Evolutionary conservation across 2,113 vertebrate species (phyloP).

Genomic region (Hippolais icterina): DNA sequence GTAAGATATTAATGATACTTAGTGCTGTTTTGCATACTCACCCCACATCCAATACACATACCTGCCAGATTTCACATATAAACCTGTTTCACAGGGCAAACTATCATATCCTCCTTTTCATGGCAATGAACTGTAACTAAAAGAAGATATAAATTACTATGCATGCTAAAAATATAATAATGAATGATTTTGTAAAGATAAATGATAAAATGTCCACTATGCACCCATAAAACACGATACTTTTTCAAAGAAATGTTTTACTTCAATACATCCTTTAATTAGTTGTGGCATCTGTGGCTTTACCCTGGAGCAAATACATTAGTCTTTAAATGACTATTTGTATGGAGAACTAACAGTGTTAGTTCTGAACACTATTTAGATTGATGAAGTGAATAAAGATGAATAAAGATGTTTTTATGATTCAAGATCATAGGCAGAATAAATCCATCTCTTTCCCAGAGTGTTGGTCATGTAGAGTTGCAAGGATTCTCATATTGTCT

Average conservation of each 20-base stretch:
- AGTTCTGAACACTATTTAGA: neutral
- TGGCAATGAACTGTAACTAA: conserved; percentile 73
- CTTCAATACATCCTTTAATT: neutral
- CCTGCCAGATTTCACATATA: conserved; percentile 77
- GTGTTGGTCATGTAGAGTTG: neutral
- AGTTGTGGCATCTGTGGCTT: neutral
- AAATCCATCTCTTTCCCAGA: neutral
- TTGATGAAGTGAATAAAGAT: conserved; percentile 20
- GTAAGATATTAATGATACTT: neutral
- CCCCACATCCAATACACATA: conserved; percentile 11
- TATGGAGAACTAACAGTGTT: neutral
- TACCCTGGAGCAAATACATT: neutral
- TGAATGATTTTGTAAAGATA: neutral
- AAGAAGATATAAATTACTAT: conserved; percentile 1
- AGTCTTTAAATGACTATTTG: neutral
- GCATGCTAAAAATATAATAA: neutral
- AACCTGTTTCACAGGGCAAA: conserved; percentile 73
- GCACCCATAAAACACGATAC: neutral
- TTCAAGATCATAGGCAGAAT: neutral
- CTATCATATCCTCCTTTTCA: conserved; percentile 76
- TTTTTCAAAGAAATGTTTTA: neutral
- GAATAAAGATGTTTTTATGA: conserved; percentile 9
- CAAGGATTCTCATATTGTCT: neutral
- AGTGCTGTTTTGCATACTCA: neutral
- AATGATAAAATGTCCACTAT: neutral